Conservation (phyloP, 35 echinoderm and acorn worm species). For the Ophioderma brevispina region DNA sequence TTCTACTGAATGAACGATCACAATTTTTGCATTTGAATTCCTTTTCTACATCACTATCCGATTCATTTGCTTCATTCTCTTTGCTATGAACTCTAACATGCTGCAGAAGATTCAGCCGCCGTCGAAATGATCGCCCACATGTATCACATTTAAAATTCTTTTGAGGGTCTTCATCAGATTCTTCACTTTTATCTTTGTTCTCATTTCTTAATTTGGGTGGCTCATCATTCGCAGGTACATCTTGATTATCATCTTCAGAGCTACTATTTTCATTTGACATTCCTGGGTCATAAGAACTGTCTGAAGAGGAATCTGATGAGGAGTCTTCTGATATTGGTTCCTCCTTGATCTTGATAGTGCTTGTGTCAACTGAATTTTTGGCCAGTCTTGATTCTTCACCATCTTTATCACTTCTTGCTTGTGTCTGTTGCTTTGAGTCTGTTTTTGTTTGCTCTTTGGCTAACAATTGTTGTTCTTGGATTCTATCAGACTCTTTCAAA, state of each 20-base stretch:
- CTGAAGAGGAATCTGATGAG: background rate
- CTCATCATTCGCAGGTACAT: background rate
- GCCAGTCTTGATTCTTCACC: too few relatives aligned
- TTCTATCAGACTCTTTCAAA: too few relatives aligned
- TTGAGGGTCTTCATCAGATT: background rate
- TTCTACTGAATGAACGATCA: background rate
- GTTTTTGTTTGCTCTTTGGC: too few relatives aligned
- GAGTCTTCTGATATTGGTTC: background rate
- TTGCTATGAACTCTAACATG: background rate
- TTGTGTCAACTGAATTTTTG: too few relatives aligned
- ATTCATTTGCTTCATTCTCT: background rate
- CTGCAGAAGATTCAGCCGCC: background rate
- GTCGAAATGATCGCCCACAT: background rate
- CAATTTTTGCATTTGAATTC: background rate
- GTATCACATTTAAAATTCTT: background rate
- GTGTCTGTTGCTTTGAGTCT: too few relatives aligned
- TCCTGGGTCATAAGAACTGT: background rate
- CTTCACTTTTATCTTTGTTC: background rate
- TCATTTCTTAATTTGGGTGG: background rate
- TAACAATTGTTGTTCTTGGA: too few relatives aligned
- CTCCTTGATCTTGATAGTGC: too few relatives aligned
- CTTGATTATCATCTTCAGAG: background rate
- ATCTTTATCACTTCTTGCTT: too few relatives aligned
- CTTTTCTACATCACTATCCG: background rate
- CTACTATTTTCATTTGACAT: background rate